These are phyloP conservation scores for Nomia melanderi DNA, from an alignment of 1,140 invertebrate genomes.

Conservation along the genomic window DNA sequence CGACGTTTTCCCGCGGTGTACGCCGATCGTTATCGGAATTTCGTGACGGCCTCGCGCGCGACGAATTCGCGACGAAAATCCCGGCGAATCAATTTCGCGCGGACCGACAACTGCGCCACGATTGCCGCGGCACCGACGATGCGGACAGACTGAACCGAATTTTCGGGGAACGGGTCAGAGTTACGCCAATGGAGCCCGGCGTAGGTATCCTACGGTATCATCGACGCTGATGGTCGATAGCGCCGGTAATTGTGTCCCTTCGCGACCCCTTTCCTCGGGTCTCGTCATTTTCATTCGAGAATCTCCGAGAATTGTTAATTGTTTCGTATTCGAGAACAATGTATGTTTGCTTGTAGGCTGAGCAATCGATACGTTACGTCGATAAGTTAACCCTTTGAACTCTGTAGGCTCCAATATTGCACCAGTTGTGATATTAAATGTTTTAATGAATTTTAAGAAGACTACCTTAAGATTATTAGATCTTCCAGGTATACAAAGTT, in stretches of 20 bases:
- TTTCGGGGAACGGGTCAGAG: conserved; percentile 4
- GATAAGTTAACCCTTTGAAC: too few relatives aligned
- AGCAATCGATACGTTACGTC: too few relatives aligned
- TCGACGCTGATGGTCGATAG: neutral
- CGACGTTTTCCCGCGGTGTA: neutral
- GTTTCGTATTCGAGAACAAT: too few relatives aligned
- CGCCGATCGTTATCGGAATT: conserved; percentile 15
- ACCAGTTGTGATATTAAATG: too few relatives aligned
- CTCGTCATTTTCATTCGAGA: too few relatives aligned
- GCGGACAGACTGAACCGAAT: conserved; percentile 2
- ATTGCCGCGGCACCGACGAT: neutral
- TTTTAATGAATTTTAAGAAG: too few relatives aligned
- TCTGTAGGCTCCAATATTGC: too few relatives aligned
- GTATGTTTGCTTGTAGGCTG: too few relatives aligned
- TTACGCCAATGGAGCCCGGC: conserved; percentile 15
- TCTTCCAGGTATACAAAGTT: too few relatives aligned
- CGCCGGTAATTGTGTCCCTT: conserved; percentile 1
- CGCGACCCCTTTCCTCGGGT: too few relatives aligned
- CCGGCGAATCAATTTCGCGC: neutral
- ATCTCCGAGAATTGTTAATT: too few relatives aligned
- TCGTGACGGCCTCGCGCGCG: neutral
- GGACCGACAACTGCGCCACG: neutral
- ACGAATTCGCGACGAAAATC: conserved; percentile 6
- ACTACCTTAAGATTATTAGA: too few relatives aligned
- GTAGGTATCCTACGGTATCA: neutral